These are phyloP conservation scores for Triops cancriformis DNA, from an alignment of 1,140 invertebrate species.

Conservation along the genomic window DNA sequence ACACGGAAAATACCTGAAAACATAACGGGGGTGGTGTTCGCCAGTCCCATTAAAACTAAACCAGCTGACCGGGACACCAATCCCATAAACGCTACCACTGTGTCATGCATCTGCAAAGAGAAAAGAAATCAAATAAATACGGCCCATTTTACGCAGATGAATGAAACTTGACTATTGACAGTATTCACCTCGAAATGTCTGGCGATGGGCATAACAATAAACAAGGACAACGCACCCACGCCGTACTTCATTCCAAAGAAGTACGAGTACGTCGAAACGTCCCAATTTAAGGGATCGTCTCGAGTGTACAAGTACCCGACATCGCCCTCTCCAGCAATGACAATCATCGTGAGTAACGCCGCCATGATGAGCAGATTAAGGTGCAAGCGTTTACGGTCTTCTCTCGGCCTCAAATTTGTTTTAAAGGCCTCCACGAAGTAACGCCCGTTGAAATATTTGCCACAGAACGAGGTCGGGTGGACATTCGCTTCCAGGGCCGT, in stretches of 20 bases:
- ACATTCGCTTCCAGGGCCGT: conserved; percentile 21
- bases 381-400: conserved; percentile 33
- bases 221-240: conserved; percentile 37
- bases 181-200: conserved; percentile 28
- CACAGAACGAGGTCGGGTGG: conserved; percentile 31
- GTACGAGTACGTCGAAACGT: conserved; percentile 38
- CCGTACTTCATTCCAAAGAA: conserved; percentile 41
- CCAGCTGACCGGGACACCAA: conserved; percentile 38
- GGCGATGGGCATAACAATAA: conserved; percentile 37
- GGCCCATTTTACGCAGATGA: not conserved
- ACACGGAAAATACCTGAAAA: conserved; percentile 37
- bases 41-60: conserved; percentile 38
- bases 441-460: conserved; percentile 33
- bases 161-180: not conserved
- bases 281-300: conserved; percentile 39
- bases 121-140: conserved; percentile 21
- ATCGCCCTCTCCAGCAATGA: conserved; percentile 37
- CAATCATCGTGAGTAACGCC: conserved; percentile 35
- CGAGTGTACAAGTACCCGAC: conserved; percentile 38
- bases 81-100: conserved; percentile 37
- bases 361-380: conserved; percentile 37
- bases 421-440: conserved; percentile 30
- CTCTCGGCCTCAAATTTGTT: conserved; percentile 37
- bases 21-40: conserved; percentile 35
- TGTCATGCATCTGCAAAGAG: conserved; percentile 33